Evolutionary conservation across 2,888 invertebrate genomes (phyloP).

Genomic region (Drosophila limbata): DNA sequence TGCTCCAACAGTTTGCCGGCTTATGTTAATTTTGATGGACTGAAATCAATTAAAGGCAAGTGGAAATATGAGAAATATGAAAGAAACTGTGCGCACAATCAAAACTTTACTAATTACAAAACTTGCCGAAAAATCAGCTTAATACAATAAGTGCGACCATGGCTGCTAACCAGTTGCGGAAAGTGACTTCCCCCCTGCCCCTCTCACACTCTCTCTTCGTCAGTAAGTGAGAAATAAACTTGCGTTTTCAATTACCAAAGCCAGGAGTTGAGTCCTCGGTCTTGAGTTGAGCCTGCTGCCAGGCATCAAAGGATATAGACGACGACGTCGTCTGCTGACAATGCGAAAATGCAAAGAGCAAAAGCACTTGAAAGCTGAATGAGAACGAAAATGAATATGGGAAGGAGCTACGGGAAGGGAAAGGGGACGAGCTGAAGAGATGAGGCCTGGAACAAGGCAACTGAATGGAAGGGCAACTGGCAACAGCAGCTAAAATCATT

Average conservation of each 20-base stretch:
- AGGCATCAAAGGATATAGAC: conserved; percentile 73
- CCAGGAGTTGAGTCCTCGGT: conserved; percentile 28
- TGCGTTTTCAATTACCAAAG: conserved; percentile 83
- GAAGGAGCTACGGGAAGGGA: neutral
- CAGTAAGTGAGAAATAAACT: conserved; percentile 80
- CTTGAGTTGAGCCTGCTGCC: conserved; percentile 55
- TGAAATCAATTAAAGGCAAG: conserved; percentile 68
- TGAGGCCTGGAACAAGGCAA: conserved; percentile 1
- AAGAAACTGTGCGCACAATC: conserved; percentile 65
- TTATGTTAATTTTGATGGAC: conserved; percentile 68
- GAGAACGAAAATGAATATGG: conserved; percentile 14
- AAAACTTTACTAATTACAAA: conserved; percentile 84
- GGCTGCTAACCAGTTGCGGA: conserved; percentile 24
- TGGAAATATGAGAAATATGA: conserved; percentile 56
- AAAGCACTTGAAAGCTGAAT: conserved; percentile 67
- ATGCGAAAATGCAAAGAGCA: conserved; percentile 79
- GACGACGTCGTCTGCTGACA: conserved; percentile 73
- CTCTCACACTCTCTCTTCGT: neutral
- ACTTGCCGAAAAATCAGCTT: conserved; percentile 82
- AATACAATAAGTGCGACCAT: conserved; percentile 79
- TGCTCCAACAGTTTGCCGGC: conserved; percentile 32
- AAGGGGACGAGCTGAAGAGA: neutral
- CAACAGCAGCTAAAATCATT: conserved; percentile 41
- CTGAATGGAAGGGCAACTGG: conserved; percentile 21
- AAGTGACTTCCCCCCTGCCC: neutral